Evolutionary conservation across 2,113 vertebrate species (phyloP).

Genomic region (Thomomys bottae): DNA sequence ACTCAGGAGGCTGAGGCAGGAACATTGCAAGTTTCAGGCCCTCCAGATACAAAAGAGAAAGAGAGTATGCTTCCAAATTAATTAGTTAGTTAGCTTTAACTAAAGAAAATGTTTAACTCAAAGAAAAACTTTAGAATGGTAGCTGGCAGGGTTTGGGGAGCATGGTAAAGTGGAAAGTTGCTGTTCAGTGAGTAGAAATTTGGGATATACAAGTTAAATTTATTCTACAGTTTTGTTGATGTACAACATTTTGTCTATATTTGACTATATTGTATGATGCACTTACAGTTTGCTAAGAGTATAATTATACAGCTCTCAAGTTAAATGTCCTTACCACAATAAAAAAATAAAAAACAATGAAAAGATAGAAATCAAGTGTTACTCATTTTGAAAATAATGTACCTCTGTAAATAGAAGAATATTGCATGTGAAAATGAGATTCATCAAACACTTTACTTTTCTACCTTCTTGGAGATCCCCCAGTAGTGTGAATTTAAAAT

Average conservation of each 20-base stretch:
- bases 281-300: neutral
- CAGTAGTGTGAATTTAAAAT: conserved; percentile 4
- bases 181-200: neutral
- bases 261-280: neutral
- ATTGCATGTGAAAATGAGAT: neutral
- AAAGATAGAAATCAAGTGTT: neutral
- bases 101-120: neutral
- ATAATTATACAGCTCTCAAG: neutral
- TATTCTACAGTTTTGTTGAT: neutral
- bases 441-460: neutral
- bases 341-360: neutral
- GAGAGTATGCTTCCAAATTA: too few relatives aligned
- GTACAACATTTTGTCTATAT: neutral
- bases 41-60: too few relatives aligned
- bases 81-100: too few relatives aligned
- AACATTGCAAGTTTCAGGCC: too few relatives aligned
- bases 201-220: neutral
- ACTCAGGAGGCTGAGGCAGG: too few relatives aligned
- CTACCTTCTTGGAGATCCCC: neutral
- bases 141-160: too few relatives aligned
- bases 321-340: neutral
- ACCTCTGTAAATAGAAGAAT: conserved; percentile 11
- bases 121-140: neutral
- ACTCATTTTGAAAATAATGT: neutral
- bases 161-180: neutral